phyloP scores from a whole-genome alignment of 2,797 vertebrate species.

The Strix occidentalis region DNA sequence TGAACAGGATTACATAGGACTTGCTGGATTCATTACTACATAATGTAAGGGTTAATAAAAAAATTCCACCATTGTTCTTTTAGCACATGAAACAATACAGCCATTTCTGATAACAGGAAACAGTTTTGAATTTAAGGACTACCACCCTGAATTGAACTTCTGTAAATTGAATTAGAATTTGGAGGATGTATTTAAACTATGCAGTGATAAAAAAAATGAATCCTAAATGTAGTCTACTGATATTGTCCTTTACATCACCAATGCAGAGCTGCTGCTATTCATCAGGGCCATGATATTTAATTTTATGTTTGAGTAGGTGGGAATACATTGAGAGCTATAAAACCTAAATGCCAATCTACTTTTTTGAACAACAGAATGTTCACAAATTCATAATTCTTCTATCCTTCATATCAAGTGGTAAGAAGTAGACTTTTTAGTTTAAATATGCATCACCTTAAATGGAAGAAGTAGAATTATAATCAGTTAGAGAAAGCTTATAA shows the following conservation, averaged over 20 bases:
- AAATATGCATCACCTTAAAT: constrained; percentile 39
- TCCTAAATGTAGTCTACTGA: not conserved
- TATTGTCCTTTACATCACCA: constrained; percentile 33
- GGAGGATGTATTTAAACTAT: not conserved
- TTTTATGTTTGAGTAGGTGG: constrained; percentile 57
- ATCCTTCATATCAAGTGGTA: not conserved
- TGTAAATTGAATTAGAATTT: not conserved
- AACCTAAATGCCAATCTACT: constrained; percentile 53
- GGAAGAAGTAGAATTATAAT: not conserved
- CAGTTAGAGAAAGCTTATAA: constrained; percentile 1
- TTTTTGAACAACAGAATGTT: constrained; percentile 50
- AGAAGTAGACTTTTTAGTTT: not conserved
- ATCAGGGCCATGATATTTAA: constrained; percentile 51
- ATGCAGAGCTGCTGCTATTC: constrained; percentile 42
- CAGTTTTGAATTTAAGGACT: not conserved
- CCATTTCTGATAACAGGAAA: not conserved
- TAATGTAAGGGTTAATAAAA: not conserved
- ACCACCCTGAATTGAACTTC: not conserved
- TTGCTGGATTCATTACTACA: not conserved
- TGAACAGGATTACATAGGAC: not conserved
- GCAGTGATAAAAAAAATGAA: not conserved
- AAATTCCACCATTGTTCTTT: not conserved
- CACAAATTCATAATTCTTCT: constrained; percentile 13
- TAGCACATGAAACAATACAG: not conserved
- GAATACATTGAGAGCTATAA: constrained; percentile 44